These are phyloP conservation scores for Athetis lepigone DNA, from an alignment of 2,888 invertebrate genomes.

Conservation along the genomic window DNA sequence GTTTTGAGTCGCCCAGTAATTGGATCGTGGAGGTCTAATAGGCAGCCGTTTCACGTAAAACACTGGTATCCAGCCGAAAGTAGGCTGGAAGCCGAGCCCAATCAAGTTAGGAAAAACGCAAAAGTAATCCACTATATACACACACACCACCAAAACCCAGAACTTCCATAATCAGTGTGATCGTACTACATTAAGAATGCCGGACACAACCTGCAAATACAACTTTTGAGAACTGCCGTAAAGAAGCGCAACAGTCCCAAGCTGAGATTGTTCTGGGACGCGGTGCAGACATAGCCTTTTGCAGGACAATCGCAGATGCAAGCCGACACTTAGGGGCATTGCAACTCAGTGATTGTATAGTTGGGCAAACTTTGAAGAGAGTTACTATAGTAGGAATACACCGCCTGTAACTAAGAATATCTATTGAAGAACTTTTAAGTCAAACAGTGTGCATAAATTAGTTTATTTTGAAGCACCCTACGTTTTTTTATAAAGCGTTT, in stretches of 20 bases:
- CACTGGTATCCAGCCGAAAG: too few relatives aligned
- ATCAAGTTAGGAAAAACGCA: too few relatives aligned
- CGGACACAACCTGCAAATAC: constrained; percentile 63
- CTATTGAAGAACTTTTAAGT: too few relatives aligned
- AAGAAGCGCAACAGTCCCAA: constrained; percentile 60
- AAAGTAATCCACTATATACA: not conserved
- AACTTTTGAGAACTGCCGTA: constrained; percentile 64
- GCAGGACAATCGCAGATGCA: constrained; percentile 62
- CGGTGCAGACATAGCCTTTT: constrained; percentile 54
- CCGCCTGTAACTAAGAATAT: too few relatives aligned
- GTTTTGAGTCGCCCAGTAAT: too few relatives aligned
- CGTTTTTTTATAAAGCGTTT: too few relatives aligned
- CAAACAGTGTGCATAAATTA: too few relatives aligned
- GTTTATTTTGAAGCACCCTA: too few relatives aligned
- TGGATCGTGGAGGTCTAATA: too few relatives aligned
- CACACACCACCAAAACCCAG: constrained; percentile 12
- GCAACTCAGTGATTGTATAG: constrained; percentile 33
- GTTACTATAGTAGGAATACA: constrained; percentile 32
- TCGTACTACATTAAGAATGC: constrained; percentile 63
- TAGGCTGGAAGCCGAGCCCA: too few relatives aligned
- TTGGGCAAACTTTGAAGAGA: constrained; percentile 12
- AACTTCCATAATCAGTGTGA: too few relatives aligned
- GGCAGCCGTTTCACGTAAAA: too few relatives aligned
- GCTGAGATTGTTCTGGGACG: constrained; percentile 49
- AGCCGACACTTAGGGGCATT: constrained; percentile 40